Conservation (phyloP, 64 coral and sea anemone genomes). For the Hydrozoanthus tunicans region DNA sequence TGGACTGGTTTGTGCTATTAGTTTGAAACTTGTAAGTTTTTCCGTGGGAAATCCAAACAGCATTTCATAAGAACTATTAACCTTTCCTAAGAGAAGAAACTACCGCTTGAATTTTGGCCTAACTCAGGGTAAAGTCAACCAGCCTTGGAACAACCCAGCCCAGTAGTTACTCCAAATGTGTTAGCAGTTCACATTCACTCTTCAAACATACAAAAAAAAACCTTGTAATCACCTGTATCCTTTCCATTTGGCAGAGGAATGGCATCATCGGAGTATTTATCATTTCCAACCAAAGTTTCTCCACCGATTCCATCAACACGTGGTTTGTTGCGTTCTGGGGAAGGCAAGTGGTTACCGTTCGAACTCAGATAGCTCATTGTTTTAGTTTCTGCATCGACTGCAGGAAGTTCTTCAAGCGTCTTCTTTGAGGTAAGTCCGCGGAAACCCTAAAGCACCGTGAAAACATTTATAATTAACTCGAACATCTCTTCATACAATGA, state of each 20-base stretch:
- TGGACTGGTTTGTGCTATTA: too few species aligned
- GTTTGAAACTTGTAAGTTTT: too few species aligned
- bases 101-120: too few species aligned
- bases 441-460: not conserved
- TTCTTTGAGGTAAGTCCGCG: constrained; percentile 27
- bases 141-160: too few species aligned
- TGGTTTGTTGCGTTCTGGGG: not conserved
- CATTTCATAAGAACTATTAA: too few species aligned
- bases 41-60: too few species aligned
- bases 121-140: too few species aligned
- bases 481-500: not conserved
- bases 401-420: constrained; percentile 50
- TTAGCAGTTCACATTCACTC: too few species aligned
- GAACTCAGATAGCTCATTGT: constrained; percentile 44
- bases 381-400: constrained; percentile 42
- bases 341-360: constrained; percentile 19
- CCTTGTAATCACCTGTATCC: not conserved
- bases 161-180: too few species aligned
- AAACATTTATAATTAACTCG: not conserved
- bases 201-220: too few species aligned
- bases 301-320: constrained; percentile 2
- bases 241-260: not conserved
- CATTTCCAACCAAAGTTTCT: constrained; percentile 9
- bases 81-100: too few species aligned
- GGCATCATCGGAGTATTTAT: not conserved